A percentile compares a stretch with the other conserved stretches of the same genome.
Evolutionary conservation across 2,888 invertebrate species (phyloP).

Genomic region (Patella pellucida): DNA sequence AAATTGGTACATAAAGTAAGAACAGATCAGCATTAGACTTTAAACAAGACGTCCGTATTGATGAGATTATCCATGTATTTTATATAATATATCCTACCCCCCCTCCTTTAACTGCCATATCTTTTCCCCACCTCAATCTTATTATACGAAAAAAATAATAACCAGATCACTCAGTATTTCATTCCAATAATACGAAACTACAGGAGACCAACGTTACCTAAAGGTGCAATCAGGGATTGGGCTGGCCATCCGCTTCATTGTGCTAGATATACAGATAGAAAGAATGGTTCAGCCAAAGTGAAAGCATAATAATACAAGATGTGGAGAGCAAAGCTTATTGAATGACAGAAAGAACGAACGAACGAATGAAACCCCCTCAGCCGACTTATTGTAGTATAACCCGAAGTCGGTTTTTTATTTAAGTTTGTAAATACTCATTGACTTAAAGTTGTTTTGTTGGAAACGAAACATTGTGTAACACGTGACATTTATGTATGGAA

Average conservation of each 20-base stretch:
- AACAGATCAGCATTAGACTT: neutral
- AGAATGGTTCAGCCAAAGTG: neutral
- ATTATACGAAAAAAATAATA: too few relatives aligned
- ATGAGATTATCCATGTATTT: neutral
- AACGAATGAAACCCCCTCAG: neutral
- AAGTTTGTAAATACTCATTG: conserved; percentile 10
- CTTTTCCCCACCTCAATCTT: too few relatives aligned
- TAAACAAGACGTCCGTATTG: neutral
- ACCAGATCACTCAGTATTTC: too few relatives aligned
- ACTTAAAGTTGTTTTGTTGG: neutral
- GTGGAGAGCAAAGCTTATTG: neutral
- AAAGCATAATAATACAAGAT: conserved; percentile 1
- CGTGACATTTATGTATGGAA: neutral
- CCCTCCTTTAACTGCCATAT: neutral
- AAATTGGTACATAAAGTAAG: neutral
- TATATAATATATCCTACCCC: too few relatives aligned
- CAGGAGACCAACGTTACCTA: neutral
- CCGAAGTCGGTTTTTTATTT: neutral
- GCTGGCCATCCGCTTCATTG: neutral
- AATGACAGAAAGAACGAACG: neutral
- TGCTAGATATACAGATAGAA: too few relatives aligned
- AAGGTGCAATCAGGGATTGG: conserved; percentile 9
- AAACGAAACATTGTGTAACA: conserved; percentile 3
- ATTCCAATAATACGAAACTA: too few relatives aligned
- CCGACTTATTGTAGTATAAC: neutral